Evolutionary conservation across 1,140 invertebrate species (phyloP).

Genomic region (Cotesia vestalis): DNA sequence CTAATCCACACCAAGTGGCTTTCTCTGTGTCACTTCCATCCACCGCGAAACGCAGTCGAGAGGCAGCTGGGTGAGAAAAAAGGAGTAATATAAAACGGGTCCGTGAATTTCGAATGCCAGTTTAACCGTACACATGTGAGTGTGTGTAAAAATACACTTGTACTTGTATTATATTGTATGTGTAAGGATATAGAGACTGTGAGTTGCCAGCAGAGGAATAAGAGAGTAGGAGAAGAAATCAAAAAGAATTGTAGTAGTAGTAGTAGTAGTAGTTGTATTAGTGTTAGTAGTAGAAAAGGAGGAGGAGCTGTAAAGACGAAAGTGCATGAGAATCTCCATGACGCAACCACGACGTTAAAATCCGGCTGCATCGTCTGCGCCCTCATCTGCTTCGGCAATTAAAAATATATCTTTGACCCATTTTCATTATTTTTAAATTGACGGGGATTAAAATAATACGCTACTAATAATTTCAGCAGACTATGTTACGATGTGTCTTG

Average conservation of each 20-base stretch:
- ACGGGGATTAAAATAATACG: background rate
- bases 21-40: too few relatives aligned
- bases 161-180: too few relatives aligned
- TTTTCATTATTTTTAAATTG: constrained; percentile 39
- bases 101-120: constrained; percentile 13
- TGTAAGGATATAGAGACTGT: too few relatives aligned
- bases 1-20: too few relatives aligned
- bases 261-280: too few relatives aligned
- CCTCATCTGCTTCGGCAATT: constrained; percentile 44
- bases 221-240: constrained; percentile 12
- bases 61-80: constrained; percentile 22
- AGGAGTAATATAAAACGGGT: constrained; percentile 22
- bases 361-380: constrained; percentile 39
- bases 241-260: background rate
- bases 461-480: background rate
- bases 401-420: constrained; percentile 47
- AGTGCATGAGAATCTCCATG: constrained; percentile 38
- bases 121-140: background rate
- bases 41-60: background rate
- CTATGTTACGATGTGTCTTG: background rate
- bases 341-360: constrained; percentile 37
- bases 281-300: background rate
- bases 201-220: background rate
- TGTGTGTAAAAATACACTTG: too few relatives aligned
- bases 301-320: constrained; percentile 10